A percentile compares a stretch with the other conserved stretches of the same genome.
Evolutionary conservation across 2,113 vertebrate genomes (phyloP).

Genomic region (Phalacrocorax aristotelis): DNA sequence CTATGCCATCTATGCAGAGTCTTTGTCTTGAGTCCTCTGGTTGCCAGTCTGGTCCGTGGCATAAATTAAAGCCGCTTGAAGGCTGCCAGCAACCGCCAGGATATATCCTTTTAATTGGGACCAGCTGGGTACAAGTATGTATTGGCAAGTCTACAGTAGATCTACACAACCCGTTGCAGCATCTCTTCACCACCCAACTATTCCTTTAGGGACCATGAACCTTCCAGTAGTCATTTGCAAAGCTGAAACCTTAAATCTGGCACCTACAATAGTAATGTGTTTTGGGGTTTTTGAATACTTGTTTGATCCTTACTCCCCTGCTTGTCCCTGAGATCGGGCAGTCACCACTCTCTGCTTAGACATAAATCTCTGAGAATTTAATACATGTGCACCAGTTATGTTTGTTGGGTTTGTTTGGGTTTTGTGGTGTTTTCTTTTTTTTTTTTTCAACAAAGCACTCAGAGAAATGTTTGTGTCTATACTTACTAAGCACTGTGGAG

Average conservation of each 20-base stretch:
- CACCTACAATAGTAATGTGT: background rate
- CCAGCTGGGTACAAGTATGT: background rate
- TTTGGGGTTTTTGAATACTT: background rate
- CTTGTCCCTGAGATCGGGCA: background rate
- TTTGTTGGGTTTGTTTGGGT: background rate
- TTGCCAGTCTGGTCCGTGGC: background rate
- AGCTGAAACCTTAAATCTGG: background rate
- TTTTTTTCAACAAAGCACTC: background rate
- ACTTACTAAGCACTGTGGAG: background rate
- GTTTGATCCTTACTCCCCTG: background rate
- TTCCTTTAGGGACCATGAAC: background rate
- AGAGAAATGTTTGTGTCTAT: background rate
- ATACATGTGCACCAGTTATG: background rate
- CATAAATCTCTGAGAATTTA: background rate
- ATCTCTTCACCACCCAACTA: background rate
- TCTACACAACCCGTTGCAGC: background rate
- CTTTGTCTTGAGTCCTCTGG: background rate
- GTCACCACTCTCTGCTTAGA: background rate
- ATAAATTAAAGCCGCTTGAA: background rate
- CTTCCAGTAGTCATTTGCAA: background rate
- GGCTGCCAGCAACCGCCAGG: background rate
- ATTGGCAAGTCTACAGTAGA: background rate
- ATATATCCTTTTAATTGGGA: background rate
- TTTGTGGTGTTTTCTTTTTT: background rate
- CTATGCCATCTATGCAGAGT: background rate